A percentile compares a stretch with the other conserved stretches of the same genome.
Conservation (phyloP, 2,113 vertebrate genomes). For the Megaleporinus macrocephalus region DNA sequence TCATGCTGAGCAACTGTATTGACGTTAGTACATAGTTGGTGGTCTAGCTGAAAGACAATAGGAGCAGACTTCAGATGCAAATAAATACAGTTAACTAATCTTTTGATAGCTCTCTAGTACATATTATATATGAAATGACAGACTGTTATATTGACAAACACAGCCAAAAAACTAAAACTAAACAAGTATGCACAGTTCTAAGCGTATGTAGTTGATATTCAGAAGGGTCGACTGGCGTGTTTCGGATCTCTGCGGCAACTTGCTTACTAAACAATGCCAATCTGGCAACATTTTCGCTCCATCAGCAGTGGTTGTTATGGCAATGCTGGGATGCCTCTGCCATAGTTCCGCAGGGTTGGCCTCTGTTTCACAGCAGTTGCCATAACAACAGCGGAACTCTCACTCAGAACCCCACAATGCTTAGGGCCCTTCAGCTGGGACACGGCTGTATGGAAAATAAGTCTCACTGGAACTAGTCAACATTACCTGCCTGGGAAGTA, state of each 20-base stretch:
- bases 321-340: slow-evolving; percentile 55
- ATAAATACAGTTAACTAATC: too few species aligned
- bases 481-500: slow-evolving; percentile 23
- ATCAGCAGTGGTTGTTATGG: slow-evolving; percentile 60
- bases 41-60: too few species aligned
- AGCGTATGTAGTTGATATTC: background rate
- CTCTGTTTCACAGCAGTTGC: slow-evolving; percentile 57
- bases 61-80: too few species aligned
- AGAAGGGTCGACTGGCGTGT: background rate
- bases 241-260: slow-evolving; percentile 15
- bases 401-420: slow-evolving; percentile 52
- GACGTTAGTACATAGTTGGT: too few species aligned
- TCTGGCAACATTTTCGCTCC: slow-evolving; percentile 42
- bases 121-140: too few species aligned
- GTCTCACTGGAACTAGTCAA: slow-evolving; percentile 9
- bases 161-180: background rate
- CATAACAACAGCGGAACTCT: slow-evolving; percentile 62
- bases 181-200: background rate
- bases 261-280: slow-evolving; percentile 48
- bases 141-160: background rate
- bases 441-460: slow-evolving; percentile 35
- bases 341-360: slow-evolving; percentile 49
- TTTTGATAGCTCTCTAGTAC: too few species aligned
- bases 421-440: slow-evolving; percentile 43
- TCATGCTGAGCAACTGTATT: too few species aligned